Percentiles rank a stretch among this genome's conserved stretches.
Conservation (phyloP, 2,797 vertebrate genomes). For the Ataeniobius toweri region DNA sequence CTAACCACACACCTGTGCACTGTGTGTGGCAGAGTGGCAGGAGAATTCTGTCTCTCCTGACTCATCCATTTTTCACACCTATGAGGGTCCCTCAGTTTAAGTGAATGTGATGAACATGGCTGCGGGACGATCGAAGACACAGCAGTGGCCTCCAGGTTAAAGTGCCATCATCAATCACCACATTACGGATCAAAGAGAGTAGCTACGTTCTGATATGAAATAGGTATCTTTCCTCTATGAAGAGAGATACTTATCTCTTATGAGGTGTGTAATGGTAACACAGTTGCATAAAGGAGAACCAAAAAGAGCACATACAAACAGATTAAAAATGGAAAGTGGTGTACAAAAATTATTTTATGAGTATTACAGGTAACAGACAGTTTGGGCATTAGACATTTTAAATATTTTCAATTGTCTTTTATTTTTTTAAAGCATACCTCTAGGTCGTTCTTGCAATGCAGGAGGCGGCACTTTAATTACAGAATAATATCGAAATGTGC, state of each 20-base stretch:
- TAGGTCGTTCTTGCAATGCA: too few species aligned
- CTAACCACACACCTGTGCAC: conserved; percentile 35
- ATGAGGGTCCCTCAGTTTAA: conserved; percentile 56
- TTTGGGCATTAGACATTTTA: conserved; percentile 17
- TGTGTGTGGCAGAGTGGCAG: conserved; percentile 37
- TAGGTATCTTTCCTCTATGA: conserved; percentile 12
- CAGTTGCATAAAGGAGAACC: background rate
- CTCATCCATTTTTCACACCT: conserved; percentile 58
- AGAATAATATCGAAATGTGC: too few species aligned
- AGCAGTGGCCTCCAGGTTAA: conserved; percentile 57
- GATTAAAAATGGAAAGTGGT: conserved; percentile 8
- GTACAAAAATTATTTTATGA: conserved; percentile 39
- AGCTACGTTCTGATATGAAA: conserved; percentile 39
- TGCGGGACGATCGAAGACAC: conserved; percentile 61
- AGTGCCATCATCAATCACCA: conserved; percentile 65
- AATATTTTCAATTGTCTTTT: too few species aligned
- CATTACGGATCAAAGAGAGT: conserved; percentile 58
- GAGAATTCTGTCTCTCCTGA: conserved; percentile 25
- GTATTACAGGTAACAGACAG: conserved; percentile 25
- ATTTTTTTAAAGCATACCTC: too few species aligned
- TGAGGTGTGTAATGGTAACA: conserved; percentile 3
- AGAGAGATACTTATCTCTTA: background rate
- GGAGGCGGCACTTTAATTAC: too few species aligned
- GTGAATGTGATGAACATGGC: conserved; percentile 64
- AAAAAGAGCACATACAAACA: background rate